A percentile compares a stretch with the other conserved stretches of the same genome.
Conservation (phyloP, 2,113 vertebrate species). For the Mirounga angustirostris region DNA sequence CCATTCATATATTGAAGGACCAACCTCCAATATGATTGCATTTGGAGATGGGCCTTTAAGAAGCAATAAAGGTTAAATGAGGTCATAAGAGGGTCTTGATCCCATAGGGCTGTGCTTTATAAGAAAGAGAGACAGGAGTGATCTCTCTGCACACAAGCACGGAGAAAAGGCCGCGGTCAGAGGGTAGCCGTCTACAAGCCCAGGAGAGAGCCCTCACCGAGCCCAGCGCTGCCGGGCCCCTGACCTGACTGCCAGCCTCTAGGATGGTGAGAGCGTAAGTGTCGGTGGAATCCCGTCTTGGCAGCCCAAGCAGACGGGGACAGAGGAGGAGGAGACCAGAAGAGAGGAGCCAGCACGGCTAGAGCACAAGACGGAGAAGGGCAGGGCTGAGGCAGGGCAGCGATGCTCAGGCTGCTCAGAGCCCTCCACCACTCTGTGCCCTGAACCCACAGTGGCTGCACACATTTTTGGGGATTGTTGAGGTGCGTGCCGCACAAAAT, state of each 20-base stretch:
- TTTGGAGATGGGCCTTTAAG: background rate
- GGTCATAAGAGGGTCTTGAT: background rate
- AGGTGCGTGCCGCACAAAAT: background rate
- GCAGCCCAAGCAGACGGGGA: no score
- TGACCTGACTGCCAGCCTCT: background rate
- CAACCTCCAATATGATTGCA: background rate
- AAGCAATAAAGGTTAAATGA: background rate
- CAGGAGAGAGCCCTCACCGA: background rate
- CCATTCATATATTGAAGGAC: background rate
- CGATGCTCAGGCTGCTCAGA: accelerated
- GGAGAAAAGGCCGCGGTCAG: background rate
- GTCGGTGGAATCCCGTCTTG: background rate
- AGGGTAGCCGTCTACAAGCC: background rate
- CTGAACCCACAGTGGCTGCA: background rate
- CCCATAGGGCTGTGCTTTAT: background rate
- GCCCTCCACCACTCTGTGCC: background rate
- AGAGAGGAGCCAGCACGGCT: no score
- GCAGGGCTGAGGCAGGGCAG: background rate
- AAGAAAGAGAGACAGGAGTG: background rate
- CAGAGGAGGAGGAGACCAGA: background rate
- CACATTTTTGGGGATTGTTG: background rate
- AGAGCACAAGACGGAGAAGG: background rate
- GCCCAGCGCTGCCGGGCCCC: background rate
- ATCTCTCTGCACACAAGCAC: background rate
- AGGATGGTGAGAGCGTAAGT: background rate